Conservation (phyloP, 2,113 vertebrate species). For the Chloebia gouldiae region DNA sequence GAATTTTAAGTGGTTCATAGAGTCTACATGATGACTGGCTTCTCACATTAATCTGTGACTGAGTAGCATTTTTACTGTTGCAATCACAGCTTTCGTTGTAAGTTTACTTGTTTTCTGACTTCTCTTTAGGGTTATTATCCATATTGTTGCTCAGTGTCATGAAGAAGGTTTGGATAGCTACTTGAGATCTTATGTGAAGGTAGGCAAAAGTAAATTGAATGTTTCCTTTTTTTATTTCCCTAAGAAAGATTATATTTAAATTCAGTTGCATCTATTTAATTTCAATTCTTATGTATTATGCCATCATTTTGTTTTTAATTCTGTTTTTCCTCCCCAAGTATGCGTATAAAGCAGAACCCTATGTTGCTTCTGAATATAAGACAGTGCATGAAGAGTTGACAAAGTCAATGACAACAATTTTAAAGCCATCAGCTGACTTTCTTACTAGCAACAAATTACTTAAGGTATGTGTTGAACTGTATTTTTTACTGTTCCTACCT, state of each 20-base stretch:
- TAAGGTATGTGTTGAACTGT: constrained; percentile 78
- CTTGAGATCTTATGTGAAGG: constrained; percentile 96
- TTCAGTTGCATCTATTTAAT: not conserved
- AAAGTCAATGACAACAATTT: constrained; percentile 95
- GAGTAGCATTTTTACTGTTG: not conserved
- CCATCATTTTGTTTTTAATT: not conserved
- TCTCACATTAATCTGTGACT: not conserved
- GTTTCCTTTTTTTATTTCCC: not conserved
- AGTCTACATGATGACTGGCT: not conserved
- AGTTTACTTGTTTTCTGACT: constrained; percentile 39
- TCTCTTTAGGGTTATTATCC: constrained; percentile 92
- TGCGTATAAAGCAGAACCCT: constrained; percentile 91
- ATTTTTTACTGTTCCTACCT: not conserved
- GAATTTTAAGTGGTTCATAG: not conserved
- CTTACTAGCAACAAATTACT: constrained; percentile 98
- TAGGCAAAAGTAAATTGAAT: constrained; percentile 53
- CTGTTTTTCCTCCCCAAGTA: constrained; percentile 74
- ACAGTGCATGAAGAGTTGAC: constrained; percentile 93
- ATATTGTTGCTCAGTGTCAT: constrained; percentile 96
- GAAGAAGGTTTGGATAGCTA: constrained; percentile 96
- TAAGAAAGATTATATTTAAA: not conserved
- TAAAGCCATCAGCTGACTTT: constrained; percentile 97
- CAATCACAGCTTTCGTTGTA: not conserved
- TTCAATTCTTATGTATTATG: not conserved
- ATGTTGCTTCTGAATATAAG: constrained; percentile 82